Evolutionary conservation across 2,797 vertebrate genomes (phyloP), one percentile per base, ranked within the genome.

Genomic region (Amblyraja radiata): DNA sequence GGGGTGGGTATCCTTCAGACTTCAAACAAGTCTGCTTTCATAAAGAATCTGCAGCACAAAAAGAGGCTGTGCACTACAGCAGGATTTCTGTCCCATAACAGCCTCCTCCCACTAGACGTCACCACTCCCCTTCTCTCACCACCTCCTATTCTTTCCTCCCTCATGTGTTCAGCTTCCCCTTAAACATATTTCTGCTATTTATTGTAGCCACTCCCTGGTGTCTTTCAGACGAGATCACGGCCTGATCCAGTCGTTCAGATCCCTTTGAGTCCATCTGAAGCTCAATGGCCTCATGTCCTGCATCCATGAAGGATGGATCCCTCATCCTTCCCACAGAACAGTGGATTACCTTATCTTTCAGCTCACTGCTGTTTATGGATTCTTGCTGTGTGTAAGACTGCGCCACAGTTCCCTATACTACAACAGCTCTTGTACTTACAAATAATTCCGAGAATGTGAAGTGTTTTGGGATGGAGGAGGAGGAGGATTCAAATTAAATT

Each of bases 231-330:
- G 28, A 73, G 71, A 32, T 23, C 23, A 84, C 14, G 25, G 10
- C 81, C 81, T 84, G 81, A n/a, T 32, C 28, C 58, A 86, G 80
- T 83, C 21, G 11, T 83, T 83, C 80, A 65, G 61, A 88, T 32
- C n/a, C 14, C 1, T 63, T 74, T 65, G 28, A 63, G 28, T 32
- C n/a, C 3, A 65, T 88, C 63, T 65, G 84, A 23, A 74, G 21
- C 3, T 6, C 23, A 74, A 4, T 74, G 23, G 71, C 21, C 71
- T 74, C 21, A 1, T 21, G 58, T 86, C 83, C 28, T 63, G 28
- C 25, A 28, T 54, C 46, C 4, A 0, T 54, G 46, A 54, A 54
- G 46, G 46, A n/a, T 63, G 58, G 25, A 25, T 61, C 81, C 81
- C 4, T 84, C 58, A 80, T 80, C 79, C 32, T 6, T 61, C 61